A percentile compares a stretch with the other conserved stretches of the same genome.
phyloP scores from a whole-genome alignment of 1,140 invertebrate species.

The Drosophila rhopaloa region DNA sequence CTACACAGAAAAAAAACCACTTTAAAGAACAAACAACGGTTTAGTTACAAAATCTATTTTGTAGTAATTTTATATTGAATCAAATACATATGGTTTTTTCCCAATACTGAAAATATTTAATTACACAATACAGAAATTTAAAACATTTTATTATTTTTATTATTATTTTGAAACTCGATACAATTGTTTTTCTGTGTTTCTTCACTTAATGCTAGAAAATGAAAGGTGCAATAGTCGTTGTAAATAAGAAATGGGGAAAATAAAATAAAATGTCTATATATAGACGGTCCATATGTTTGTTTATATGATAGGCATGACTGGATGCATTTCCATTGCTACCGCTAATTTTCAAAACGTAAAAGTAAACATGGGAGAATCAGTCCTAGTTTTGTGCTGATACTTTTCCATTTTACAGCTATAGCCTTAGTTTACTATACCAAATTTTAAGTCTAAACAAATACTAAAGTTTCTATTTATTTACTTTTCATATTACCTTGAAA shows the following conservation, averaged over 20 bases:
- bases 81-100: too few species aligned
- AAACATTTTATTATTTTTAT: too few species aligned
- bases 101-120: too few species aligned
- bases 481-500: constrained; percentile 9
- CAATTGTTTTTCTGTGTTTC: not conserved
- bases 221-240: constrained; percentile 1
- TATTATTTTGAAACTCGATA: not conserved
- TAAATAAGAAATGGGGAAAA: constrained; percentile 13
- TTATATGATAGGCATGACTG: constrained; percentile 17
- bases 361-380: constrained; percentile 26
- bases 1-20: not conserved
- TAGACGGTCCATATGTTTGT: constrained; percentile 16
- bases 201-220: not conserved
- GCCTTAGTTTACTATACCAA: not conserved
- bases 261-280: constrained; percentile 27
- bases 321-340: constrained; percentile 1
- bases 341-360: not conserved
- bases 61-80: too few species aligned
- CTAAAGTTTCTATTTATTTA: not conserved
- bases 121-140: too few species aligned
- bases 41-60: too few species aligned
- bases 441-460: not conserved
- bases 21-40: too few species aligned
- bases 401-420: not conserved
- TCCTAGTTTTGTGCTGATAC: too few species aligned